Base-by-base conservation (phyloP, 2,113 vertebrate species). In the Brevimyrus niger region DNA sequence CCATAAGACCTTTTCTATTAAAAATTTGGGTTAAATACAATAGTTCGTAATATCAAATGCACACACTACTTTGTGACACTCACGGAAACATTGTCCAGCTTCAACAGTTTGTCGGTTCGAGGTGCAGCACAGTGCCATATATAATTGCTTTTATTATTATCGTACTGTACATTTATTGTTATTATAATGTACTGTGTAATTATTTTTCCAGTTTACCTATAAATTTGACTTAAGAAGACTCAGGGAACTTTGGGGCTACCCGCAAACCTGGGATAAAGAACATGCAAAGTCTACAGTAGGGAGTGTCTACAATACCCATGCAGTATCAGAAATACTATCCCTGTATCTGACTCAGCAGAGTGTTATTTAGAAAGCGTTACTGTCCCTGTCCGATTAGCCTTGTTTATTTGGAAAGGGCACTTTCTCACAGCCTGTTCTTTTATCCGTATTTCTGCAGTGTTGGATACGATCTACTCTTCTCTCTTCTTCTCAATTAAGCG, bases 401-500 rank as follows among this genome's bases (percentile, higher is more conserved):
- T 38, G 27, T 86, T 86, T 86, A 17, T 86, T 51, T 38, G 86
- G 17, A 58, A 44, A 42, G 48, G 51, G 38, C 19, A 88, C 58
- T 87, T 87, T 46, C 51, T 58, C 50, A 42, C 31, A 55, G 86
- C 17, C 53, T 87, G 21, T 55, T 42, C 51, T 87, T 38, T n/a
- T 51, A n/a, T 38, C 51, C 8, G 51, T 38, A 53, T 51, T 61
- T 48, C 4, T 85, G 15, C 11, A 46, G 19, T 19, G 17, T 48
- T 88, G 46, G 88, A 88, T 47, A 80, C 88, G 38, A 76, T 42
- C 73, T 42, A 42, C 46, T 58, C 31, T 58, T 84, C n/a, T 51
- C 17, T 10, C 65, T n/a, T 82, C 47, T 47, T 55, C 47, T 82
- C 47, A 35, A 38, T 82, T 27, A 83, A n/a, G 55, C 21, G 50